Evolutionary conservation across 2,113 vertebrate genomes (phyloP), one percentile per base, ranked within the genome.

Genomic region (Dinomys branickii): DNA sequence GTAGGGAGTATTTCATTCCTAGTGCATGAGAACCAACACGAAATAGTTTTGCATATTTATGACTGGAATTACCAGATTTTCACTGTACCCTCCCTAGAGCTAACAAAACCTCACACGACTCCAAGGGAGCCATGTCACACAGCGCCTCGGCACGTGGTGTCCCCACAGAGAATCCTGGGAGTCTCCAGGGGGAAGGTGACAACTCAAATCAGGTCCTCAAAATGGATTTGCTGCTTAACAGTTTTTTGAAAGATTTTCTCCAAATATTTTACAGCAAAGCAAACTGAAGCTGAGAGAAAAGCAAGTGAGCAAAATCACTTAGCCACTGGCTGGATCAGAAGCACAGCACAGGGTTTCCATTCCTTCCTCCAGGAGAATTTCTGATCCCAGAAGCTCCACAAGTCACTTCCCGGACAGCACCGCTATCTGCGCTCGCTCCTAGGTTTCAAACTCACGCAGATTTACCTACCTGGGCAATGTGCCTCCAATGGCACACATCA

Each of bases 401-500:
- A 0, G 58, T 0, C n/a, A 22, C 52, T 77, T 54, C 50, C 71
- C 41, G 58, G 17, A 17, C 1, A 35, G 54, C 10, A 63, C 13
- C 33, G 30, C 35, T 28, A 90, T 22, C 56, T 89, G 59, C 35
- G 80, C 44, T 88, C 1, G 20, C 5, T 90, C 93, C 24, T 35
- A 75, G 81, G 65, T 94, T 88, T 30, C 91, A 58, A 65, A 52
- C 19, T 59, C 80, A 88, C 20, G n/a, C 92, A 82, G 90, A 91
- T 38, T 50, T 20, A 98, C 92, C 95, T 87, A 99, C 99, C 99
- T 99, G 99, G 73, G 99, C 99, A 94, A 99, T 97, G 69, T 99
- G 98, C 94, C 98, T 99, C 99, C 99, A 99, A 94, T 99, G 99
- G 20, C 98, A 96, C 94, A 99, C 98, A 97, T 99, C 99, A 0